Base-by-base conservation (phyloP, 2,888 invertebrate species). In the Lycaena phlaeas region DNA sequence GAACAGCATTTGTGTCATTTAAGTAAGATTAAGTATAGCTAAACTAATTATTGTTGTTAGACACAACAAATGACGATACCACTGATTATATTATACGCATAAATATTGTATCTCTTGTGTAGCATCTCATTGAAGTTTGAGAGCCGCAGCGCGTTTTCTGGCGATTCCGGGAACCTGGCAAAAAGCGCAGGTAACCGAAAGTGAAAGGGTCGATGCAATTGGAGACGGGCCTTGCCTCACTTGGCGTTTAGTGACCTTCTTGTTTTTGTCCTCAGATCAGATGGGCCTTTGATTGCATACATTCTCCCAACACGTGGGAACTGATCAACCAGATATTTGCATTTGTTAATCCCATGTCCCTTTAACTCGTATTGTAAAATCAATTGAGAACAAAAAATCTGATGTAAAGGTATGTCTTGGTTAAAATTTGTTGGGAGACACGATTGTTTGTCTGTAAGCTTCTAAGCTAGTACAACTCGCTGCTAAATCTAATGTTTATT, bases 151-250 rank as follows among this genome's bases (percentile, higher is more conserved):
- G 58, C 52, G 41, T 48, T 40, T 46, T 43, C 38, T 44, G 59
- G 58, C 58, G 64, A 75, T 82, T 79, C 78, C 64, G 56, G 68
- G 81, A 78, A 77, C 45, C 53, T 51, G 58, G 64, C 69, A 81
- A 84, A 82, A 84, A 84, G 77, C 74, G 78, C 84, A 84, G 84
- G 84, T 84, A 82, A 54, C 64, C 63, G 81, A 84, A 76, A 84
- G 84, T 84, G 84, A 84, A 84, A 84, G 84, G 84, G 81, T 79
- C 84, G 66, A 67, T 77, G 82, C 84, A 81, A 84, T 77, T 64
- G 65, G 82, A 82, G 77, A 72, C 64, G 68, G 61, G 70, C 69
- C 72, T 64, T 74, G 79, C 76, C 81, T 78, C 74, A 66, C 69
- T 65, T 49, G 45, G 48, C 57, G 51, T 53, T 45, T 49, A 62